phyloP scores from a whole-genome alignment of 2,888 invertebrate genomes.

The Eupithecia pulchellata region DNA sequence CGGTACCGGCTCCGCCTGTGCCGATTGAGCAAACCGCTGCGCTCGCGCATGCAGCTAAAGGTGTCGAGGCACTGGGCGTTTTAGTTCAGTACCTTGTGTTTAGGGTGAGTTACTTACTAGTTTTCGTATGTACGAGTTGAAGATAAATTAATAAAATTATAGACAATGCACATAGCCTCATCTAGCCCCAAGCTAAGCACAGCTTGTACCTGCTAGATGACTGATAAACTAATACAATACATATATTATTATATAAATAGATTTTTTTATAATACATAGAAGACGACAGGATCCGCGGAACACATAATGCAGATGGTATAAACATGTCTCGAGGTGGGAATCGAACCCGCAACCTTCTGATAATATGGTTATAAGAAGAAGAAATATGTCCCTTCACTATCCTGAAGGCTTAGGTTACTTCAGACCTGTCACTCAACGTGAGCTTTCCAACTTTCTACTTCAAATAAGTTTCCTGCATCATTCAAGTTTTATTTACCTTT shows the following conservation, averaged over 20 bases:
- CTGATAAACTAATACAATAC: too few species aligned
- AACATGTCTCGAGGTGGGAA: too few species aligned
- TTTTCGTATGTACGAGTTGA: neutral
- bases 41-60: slow-evolving; percentile 85
- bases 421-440: neutral
- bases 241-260: too few species aligned
- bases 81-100: slow-evolving; percentile 94
- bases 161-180: too few species aligned
- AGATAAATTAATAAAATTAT: too few species aligned
- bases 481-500: neutral
- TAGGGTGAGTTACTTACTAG: slow-evolving; percentile 83
- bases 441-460: neutral
- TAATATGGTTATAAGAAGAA: too few species aligned
- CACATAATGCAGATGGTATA: too few species aligned
- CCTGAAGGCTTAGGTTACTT: neutral
- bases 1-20: slow-evolving; percentile 47
- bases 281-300: too few species aligned
- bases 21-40: slow-evolving; percentile 69
- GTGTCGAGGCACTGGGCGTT: slow-evolving; percentile 93
- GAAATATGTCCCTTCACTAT: neutral
- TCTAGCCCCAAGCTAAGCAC: too few species aligned
- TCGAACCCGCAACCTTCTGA: too few species aligned
- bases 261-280: too few species aligned
- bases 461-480: neutral
- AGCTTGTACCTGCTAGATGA: too few species aligned